These are phyloP conservation scores for Diglossa cyanea DNA, from an alignment of 2,797 vertebrate genomes.

Conservation along the genomic window DNA sequence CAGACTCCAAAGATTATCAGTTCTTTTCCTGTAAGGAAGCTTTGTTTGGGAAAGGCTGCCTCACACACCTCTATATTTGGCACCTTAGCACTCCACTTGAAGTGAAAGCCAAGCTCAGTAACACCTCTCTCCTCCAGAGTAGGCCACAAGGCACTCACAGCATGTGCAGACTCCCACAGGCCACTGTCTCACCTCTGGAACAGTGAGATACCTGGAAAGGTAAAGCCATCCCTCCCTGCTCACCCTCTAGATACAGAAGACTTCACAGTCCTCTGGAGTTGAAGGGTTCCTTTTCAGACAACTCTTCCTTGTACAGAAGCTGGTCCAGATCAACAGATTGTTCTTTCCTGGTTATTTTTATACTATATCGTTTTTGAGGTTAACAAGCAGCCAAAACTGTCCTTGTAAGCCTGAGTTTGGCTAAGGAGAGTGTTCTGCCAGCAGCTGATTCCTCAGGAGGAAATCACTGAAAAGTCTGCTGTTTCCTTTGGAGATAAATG, in stretches of 20 bases:
- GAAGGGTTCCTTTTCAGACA: background rate
- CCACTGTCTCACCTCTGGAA: background rate
- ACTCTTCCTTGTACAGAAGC: background rate
- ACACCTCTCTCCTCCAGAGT: background rate
- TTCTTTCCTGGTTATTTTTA: background rate
- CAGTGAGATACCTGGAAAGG: background rate
- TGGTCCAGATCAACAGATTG: background rate
- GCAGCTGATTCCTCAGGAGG: background rate
- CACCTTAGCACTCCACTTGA: background rate
- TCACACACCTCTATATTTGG: background rate
- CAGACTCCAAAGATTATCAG: background rate
- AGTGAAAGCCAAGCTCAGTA: background rate
- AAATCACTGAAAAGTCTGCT: background rate
- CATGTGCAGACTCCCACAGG: rapidly evolving
- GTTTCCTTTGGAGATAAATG: background rate
- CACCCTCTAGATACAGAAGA: background rate
- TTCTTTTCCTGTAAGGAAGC: background rate
- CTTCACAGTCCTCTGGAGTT: background rate
- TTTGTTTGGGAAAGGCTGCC: background rate
- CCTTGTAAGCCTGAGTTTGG: background rate
- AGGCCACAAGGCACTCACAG: background rate
- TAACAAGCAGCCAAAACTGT: background rate
- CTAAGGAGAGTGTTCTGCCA: background rate
- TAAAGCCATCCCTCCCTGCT: background rate
- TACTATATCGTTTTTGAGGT: background rate